Evolutionary conservation across 2,888 invertebrate genomes (phyloP), one percentile per base, ranked within the genome.

Genomic region (Leptopilina syphax): DNA sequence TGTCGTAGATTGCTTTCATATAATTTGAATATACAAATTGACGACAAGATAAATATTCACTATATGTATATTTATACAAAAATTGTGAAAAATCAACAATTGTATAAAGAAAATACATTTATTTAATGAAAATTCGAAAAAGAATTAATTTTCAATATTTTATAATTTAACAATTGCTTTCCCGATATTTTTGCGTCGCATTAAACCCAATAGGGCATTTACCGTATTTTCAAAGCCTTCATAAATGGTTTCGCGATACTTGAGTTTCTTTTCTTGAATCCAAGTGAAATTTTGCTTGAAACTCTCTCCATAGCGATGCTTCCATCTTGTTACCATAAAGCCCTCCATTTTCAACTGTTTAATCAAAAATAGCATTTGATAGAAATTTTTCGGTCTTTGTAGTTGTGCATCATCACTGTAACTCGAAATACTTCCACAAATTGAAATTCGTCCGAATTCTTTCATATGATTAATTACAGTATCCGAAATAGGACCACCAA

Each of bases 171-270:
- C 94, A 81, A 96, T 90, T 50, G 95, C 95, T 93, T 96, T 96
- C 73, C 96, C 96, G 34, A 93, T 93, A 90, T 95, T 96, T 86
- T 94, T 94, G 54, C 96, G 96, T 78, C 89, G 87, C 79, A 94
- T 91, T 89, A 96, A 93, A 13, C 94, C 95, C 78, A 94, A 92
- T 81, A 96, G 94, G 54, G 96, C 96, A 76, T 94, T 93, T 1
- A 95, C 95, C 94, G 95, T 95, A 85, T 95, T 95, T 83, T 96
- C 95, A 90, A 96, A 96, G 2, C 96, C 96, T 81, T 95, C 92
- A 1, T 95, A 95, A 3, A 95, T 89, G 70, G 95, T 95, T 91
- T 96, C 96, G 83, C 93, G 93, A 88, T 95, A 95, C 87, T 94
- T 94, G 12, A 96, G 86, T 91, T 96, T 96, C 65, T 96, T 96